Evolutionary conservation across 2,888 invertebrate genomes (phyloP).

Genomic region (Crematogaster levior): DNA sequence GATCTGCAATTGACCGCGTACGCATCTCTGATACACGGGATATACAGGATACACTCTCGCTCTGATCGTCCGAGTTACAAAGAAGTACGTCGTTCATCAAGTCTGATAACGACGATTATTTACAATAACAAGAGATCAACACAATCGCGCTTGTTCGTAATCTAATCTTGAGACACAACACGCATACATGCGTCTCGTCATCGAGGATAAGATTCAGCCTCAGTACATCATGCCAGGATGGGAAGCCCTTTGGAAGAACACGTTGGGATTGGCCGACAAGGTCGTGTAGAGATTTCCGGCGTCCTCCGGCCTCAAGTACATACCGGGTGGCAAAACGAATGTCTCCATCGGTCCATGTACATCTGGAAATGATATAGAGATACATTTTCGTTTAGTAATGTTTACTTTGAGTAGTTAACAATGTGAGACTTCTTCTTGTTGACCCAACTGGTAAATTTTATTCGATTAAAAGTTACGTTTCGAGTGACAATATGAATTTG

Average conservation of each 20-base stretch:
- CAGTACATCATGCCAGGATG: conserved; percentile 97
- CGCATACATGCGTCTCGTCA: conserved; percentile 22
- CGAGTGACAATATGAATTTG: too few relatives aligned
- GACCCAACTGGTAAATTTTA: too few relatives aligned
- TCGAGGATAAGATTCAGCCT: background rate
- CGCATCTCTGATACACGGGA: too few relatives aligned
- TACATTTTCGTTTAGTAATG: background rate
- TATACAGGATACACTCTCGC: background rate
- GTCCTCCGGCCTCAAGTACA: conserved; percentile 93
- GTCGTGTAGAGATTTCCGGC: conserved; percentile 93
- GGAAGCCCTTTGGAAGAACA: conserved; percentile 95
- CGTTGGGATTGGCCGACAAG: conserved; percentile 95
- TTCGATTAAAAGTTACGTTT: too few relatives aligned
- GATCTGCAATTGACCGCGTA: background rate
- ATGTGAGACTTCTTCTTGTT: too few relatives aligned
- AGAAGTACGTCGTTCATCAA: background rate
- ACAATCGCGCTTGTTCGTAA: conserved; percentile 40
- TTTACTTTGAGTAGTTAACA: background rate
- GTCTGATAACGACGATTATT: conserved; percentile 53
- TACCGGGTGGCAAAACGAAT: conserved; percentile 87
- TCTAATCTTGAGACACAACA: conserved; percentile 61
- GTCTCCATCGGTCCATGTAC: conserved; percentile 82
- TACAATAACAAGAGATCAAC: conserved; percentile 58
- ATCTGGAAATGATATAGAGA: conserved; percentile 73
- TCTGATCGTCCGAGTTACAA: background rate